A percentile compares a stretch with the other conserved stretches of the same genome.
Conservation (phyloP, 2,797 vertebrate species). For the Onychomys leucogaster region DNA sequence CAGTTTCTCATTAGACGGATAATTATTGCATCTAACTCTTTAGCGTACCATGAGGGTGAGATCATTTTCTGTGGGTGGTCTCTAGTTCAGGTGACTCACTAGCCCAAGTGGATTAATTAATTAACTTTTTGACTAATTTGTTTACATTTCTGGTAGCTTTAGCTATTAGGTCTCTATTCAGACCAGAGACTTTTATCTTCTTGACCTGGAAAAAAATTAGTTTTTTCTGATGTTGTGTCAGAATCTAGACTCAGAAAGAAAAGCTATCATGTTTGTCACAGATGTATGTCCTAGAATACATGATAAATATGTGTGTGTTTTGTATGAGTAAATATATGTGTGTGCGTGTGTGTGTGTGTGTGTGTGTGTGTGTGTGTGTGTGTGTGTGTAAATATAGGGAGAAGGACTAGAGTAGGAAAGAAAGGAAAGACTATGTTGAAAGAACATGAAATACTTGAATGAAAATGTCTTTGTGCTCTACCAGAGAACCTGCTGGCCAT, state of each 20-base stretch:
- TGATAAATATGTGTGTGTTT: background rate
- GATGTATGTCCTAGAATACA: background rate
- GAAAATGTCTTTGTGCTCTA: background rate
- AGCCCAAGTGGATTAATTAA: no score
- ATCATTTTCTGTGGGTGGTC: background rate
- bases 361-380: no score
- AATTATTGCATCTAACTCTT: background rate
- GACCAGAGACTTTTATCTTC: no score
- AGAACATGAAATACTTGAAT: background rate
- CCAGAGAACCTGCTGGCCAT: background rate
- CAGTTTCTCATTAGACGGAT: background rate
- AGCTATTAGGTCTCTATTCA: no score
- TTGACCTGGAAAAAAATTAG: no score
- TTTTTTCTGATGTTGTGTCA: no score
- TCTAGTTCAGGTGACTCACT: no score
- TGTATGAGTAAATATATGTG: background rate
- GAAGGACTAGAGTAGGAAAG: background rate
- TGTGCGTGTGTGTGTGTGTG: rapidly evolving
- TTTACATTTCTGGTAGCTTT: no score
- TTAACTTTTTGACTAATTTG: no score
- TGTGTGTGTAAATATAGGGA: background rate
- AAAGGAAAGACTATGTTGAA: background rate
- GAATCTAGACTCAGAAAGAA: no score
- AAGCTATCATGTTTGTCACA: background rate
- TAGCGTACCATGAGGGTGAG: background rate